These are phyloP conservation scores for Ophonus ardosiacus DNA, from an alignment of 2,888 invertebrate species.

Conservation along the genomic window DNA sequence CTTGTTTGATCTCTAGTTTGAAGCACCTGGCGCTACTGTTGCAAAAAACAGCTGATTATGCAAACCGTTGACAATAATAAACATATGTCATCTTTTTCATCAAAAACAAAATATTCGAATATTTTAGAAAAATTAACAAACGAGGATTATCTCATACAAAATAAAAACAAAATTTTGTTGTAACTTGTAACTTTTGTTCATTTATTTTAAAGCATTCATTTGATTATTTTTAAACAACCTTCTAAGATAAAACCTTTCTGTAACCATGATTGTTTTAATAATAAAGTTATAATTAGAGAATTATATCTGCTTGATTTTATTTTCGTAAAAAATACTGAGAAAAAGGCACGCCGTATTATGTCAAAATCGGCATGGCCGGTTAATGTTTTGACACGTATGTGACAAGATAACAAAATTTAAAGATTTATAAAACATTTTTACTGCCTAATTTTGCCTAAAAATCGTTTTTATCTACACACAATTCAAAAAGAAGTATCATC, in stretches of 20 bases:
- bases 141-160: not conserved
- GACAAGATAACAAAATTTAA: conserved; percentile 37
- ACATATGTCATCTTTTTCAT: conserved; percentile 44
- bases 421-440: conserved; percentile 1
- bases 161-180: conserved; percentile 32
- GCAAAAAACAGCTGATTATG: conserved; percentile 59
- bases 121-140: not conserved
- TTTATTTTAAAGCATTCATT: not conserved
- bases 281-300: not conserved
- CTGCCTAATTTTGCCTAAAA: not conserved
- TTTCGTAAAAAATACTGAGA: not conserved
- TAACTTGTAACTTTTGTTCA: not conserved
- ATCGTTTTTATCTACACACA: conserved; percentile 16
- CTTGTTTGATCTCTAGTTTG: conserved; percentile 10
- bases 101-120: conserved; percentile 28
- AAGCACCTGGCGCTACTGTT: conserved; percentile 46
- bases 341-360: conserved; percentile 27
- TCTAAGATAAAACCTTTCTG: not conserved
- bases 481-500: conserved; percentile 56
- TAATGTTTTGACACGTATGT: conserved; percentile 51
- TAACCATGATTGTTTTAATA: too few species aligned
- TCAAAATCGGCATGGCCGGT: conserved; percentile 58
- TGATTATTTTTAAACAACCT: conserved; percentile 5
- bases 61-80: conserved; percentile 57
- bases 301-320: not conserved